A percentile compares a stretch with the other conserved stretches of the same genome.
Conservation (phyloP, 2,113 vertebrate species). For the sheep (Ovis aries) region ARS-UI_Ramb_v3.0 NC_056063.1:79385501-79386000, state of each 20-base stretch:
- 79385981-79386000: neutral
- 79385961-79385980: fast-evolving
- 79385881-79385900: neutral
- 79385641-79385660: neutral
- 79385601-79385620: neutral
- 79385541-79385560: neutral
- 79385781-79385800: neutral
- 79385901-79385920: neutral
- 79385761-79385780: neutral
- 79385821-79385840: neutral
- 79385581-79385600: neutral
- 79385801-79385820: neutral
- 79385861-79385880: neutral
- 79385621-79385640: neutral
- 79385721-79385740: neutral
- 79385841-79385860: neutral
- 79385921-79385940: neutral
- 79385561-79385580: neutral
- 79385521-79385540: neutral
- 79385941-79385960: neutral
- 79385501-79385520: neutral
- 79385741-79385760: neutral
- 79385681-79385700: conserved; percentile 17
- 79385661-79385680: conserved; percentile 57
- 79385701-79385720: neutral